These are phyloP conservation scores for Microhierax caerulescens DNA, from an alignment of 2,797 vertebrate genomes.

Conservation along the genomic window DNA sequence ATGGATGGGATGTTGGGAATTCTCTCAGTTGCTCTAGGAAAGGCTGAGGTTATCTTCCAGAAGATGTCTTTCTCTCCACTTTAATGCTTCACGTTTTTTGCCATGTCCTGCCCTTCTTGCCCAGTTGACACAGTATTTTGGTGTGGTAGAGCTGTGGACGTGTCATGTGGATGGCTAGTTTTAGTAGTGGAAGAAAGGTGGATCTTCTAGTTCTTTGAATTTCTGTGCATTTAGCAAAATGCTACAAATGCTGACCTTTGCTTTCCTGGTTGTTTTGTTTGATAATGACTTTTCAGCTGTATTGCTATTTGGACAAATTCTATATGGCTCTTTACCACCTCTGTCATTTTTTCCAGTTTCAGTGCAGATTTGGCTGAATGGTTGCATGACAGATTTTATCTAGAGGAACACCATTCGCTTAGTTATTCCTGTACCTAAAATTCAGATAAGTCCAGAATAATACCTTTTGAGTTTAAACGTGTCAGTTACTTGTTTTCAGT, in stretches of 20 bases:
- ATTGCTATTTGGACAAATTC: neutral
- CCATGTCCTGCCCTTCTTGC: fast-evolving
- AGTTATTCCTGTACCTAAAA: neutral
- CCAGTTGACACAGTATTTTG: neutral
- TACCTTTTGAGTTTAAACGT: neutral
- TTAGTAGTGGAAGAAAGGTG: neutral
- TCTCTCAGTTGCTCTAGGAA: neutral
- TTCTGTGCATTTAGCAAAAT: neutral
- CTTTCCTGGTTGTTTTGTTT: neutral
- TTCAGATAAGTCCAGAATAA: neutral
- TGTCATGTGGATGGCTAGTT: neutral
- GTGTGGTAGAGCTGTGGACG: neutral
- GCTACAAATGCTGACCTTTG: neutral
- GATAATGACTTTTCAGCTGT: neutral
- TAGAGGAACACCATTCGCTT: neutral
- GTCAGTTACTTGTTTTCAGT: neutral
- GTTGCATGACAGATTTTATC: neutral
- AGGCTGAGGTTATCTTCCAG: neutral
- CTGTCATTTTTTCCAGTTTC: neutral
- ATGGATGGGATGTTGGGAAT: neutral
- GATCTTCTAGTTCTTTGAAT: neutral
- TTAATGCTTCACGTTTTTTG: neutral
- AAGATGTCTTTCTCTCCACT: neutral
- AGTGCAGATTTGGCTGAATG: neutral
- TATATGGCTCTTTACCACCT: neutral